phyloP scores from a whole-genome alignment of 2,797 vertebrate species.

The Orientallactaga sibirica region DNA sequence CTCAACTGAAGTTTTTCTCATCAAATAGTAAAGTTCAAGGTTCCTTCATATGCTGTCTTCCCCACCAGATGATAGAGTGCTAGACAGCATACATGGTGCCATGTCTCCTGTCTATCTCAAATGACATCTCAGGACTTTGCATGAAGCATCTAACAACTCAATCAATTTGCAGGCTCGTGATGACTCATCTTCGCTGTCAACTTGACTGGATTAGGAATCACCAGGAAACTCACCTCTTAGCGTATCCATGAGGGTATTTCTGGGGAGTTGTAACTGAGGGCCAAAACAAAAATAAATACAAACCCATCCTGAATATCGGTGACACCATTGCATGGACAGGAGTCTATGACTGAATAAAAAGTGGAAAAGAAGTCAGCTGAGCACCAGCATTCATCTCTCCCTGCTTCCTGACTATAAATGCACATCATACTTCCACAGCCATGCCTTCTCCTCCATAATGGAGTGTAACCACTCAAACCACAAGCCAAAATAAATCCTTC shows the following conservation, averaged over 20 bases:
- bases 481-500: neutral
- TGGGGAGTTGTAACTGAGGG: neutral
- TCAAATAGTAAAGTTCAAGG: slow-evolving; percentile 18
- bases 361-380: neutral
- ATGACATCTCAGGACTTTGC: neutral
- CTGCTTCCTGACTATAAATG: neutral
- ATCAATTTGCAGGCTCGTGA: neutral
- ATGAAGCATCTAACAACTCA: neutral
- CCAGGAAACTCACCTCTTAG: neutral
- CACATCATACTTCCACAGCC: neutral
- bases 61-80: neutral
- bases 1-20: neutral
- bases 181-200: neutral
- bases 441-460: no score
- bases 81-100: neutral
- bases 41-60: neutral
- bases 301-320: fast-evolving
- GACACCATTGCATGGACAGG: neutral
- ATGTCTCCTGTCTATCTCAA: neutral
- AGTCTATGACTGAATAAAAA: neutral
- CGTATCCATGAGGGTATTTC: neutral
- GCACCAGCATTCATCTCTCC: neutral
- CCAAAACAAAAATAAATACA: no score
- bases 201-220: neutral
- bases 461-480: neutral